These are phyloP conservation scores for Steinernema carpocapsae DNA, from an alignment of 2,888 invertebrate genomes.

Conservation along the genomic window DNA sequence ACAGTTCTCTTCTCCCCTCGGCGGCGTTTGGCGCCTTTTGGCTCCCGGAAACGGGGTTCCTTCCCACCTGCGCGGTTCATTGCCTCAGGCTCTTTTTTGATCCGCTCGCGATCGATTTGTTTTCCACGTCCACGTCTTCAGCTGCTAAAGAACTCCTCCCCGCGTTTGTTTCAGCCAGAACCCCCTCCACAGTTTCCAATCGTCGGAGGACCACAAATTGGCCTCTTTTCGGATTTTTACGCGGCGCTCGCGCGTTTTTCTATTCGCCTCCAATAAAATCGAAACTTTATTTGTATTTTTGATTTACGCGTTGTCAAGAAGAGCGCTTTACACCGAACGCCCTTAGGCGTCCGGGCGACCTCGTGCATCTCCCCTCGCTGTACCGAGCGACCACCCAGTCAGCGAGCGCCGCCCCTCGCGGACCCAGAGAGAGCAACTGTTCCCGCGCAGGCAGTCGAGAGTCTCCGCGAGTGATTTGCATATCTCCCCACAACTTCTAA, in stretches of 20 bases:
- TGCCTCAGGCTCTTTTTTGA: conserved; percentile 14
- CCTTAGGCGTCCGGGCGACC: conserved; percentile 6
- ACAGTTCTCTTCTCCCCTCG: neutral
- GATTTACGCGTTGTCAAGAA: neutral
- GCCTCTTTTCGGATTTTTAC: conserved; percentile 1
- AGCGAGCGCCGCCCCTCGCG: neutral
- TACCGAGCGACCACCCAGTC: conserved; percentile 1
- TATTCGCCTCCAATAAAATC: neutral
- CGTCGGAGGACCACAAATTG: conserved; percentile 7
- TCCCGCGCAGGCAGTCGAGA: neutral
- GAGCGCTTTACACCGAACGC: conserved; percentile 25
- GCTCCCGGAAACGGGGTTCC: conserved; percentile 13
- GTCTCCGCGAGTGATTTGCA: conserved; percentile 9
- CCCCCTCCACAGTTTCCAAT: neutral
- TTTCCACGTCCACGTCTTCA: neutral
- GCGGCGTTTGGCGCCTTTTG: conserved; percentile 6
- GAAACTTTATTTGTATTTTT: conserved; percentile 26
- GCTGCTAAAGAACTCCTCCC: neutral
- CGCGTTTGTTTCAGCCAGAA: neutral
- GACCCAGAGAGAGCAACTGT: neutral
- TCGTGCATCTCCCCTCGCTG: neutral
- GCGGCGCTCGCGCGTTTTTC: conserved; percentile 25
- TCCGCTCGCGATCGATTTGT: conserved; percentile 32
- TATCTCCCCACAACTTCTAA: neutral
- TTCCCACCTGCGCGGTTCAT: neutral